Evolutionary conservation across 2,888 invertebrate genomes (phyloP).

Genomic region (Myopa tessellatipennis): DNA sequence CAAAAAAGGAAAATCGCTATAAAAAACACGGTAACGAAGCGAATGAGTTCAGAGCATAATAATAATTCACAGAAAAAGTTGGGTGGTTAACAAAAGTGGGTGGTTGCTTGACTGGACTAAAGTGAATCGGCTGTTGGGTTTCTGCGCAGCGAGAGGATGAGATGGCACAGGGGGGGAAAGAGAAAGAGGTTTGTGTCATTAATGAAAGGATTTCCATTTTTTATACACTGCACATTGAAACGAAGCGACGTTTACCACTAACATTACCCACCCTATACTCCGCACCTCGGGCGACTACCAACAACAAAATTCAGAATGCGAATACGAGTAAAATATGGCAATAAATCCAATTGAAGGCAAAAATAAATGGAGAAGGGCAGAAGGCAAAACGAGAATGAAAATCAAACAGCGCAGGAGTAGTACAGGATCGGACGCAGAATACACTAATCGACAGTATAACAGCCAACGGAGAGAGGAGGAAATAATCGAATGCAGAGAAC

Average conservation of each 20-base stretch:
- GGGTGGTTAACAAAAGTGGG: background rate
- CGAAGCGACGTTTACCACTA: background rate
- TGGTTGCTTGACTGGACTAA: background rate
- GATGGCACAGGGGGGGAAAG: constrained; percentile 3
- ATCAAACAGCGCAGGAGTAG: constrained; percentile 14
- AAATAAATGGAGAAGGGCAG: constrained; percentile 26
- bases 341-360: constrained; percentile 59
- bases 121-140: background rate
- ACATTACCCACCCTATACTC: background rate
- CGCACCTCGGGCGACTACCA: constrained; percentile 17
- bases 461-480: background rate
- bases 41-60: constrained; percentile 29
- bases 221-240: background rate
- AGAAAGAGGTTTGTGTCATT: constrained; percentile 53
- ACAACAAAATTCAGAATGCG: constrained; percentile 40
- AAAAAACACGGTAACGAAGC: constrained; percentile 33
- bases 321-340: constrained; percentile 58
- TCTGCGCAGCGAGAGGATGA: background rate
- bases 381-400: constrained; percentile 24
- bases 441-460: background rate
- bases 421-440: constrained; percentile 5
- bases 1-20: constrained; percentile 5
- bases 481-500: background rate
- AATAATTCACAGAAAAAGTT: constrained; percentile 26
- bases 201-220: constrained; percentile 61